Conservation (phyloP, 2,113 vertebrate species). For the Gymnarchus niloticus region DNA sequence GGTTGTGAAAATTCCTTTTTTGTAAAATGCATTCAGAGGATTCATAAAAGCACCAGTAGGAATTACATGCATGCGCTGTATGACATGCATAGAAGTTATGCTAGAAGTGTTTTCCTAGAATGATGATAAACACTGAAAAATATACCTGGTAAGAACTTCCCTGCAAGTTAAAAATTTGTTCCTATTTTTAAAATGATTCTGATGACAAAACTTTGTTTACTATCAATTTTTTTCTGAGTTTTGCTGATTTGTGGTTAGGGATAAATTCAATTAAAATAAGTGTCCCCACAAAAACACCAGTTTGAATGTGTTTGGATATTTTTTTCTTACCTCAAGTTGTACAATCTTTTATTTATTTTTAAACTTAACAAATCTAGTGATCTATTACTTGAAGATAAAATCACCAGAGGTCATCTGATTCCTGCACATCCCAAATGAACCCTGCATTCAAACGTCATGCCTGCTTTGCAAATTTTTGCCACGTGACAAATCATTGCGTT, state of each 20-base stretch:
- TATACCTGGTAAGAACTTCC: neutral
- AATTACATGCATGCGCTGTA: neutral
- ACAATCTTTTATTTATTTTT: neutral
- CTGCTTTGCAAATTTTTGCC: neutral
- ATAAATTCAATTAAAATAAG: neutral
- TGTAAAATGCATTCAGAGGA: neutral
- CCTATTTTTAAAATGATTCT: neutral
- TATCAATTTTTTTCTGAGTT: neutral
- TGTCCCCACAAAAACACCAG: neutral
- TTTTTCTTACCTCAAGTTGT: neutral
- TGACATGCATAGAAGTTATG: neutral
- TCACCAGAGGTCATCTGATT: slow-evolving; percentile 6
- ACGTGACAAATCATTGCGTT: neutral
- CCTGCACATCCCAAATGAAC: neutral
- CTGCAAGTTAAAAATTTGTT: neutral
- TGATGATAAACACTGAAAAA: neutral
- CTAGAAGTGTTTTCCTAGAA: neutral
- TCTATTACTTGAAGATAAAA: neutral
- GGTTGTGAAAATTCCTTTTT: neutral
- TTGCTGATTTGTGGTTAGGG: neutral
- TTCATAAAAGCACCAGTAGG: neutral
- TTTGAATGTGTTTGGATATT: neutral
- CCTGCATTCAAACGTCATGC: neutral
- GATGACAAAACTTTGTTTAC: neutral
- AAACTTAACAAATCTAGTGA: no score